Evolutionary conservation across 2,797 vertebrate species (phyloP).

Genomic region (Cichlasoma orientale): DNA sequence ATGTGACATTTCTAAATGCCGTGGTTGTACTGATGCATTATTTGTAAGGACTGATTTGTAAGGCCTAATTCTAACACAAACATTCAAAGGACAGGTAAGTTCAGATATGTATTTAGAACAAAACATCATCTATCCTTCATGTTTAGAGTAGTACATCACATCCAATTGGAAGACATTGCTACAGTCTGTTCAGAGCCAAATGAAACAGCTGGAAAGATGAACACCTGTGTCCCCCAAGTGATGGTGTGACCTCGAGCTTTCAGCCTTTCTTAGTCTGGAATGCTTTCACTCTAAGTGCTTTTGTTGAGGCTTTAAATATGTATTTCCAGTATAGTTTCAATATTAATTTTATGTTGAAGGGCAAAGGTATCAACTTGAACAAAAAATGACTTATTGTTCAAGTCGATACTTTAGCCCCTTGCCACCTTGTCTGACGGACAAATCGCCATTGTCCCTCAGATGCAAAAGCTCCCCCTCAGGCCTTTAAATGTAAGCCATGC

Average conservation of each 20-base stretch:
- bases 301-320: neutral
- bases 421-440: neutral
- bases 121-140: neutral
- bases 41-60: conserved; percentile 18
- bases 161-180: neutral
- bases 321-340: neutral
- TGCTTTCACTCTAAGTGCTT: neutral
- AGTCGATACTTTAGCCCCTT: neutral
- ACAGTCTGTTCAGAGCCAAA: neutral
- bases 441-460: neutral
- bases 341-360: conserved; percentile 12
- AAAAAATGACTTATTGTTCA: neutral
- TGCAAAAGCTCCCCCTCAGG: neutral
- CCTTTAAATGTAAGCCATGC: conserved; percentile 24
- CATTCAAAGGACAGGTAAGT: neutral
- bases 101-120: neutral
- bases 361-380: conserved; percentile 1
- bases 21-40: neutral
- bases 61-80: conserved; percentile 21
- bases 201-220: conserved; percentile 17
- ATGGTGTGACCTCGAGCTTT: conserved; percentile 30
- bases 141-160: neutral
- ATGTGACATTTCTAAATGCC: neutral
- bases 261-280: conserved; percentile 1
- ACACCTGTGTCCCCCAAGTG: conserved; percentile 25